Conservation (phyloP, 2,797 vertebrate species). For the Prionace glauca region DNA sequence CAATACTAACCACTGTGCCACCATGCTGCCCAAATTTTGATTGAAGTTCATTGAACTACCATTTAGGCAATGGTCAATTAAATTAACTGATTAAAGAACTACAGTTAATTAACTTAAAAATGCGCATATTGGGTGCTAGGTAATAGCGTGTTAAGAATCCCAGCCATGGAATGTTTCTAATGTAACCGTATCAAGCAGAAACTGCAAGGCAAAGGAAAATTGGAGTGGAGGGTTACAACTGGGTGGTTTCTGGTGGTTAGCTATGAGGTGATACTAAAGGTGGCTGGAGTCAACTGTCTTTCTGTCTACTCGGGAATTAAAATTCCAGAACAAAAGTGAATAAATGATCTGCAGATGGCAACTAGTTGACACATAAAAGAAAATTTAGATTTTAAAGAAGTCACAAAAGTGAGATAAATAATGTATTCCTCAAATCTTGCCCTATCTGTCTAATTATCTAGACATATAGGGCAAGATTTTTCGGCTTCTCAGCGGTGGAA, state of each 20-base stretch:
- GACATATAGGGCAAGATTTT: too few species aligned
- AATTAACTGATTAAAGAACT: neutral
- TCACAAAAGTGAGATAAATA: neutral
- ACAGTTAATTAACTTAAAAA: constrained; percentile 8
- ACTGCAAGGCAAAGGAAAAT: neutral
- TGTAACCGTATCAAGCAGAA: neutral
- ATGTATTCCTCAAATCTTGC: neutral
- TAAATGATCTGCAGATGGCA: too few species aligned
- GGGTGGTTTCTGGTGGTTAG: neutral
- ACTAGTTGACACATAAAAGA: neutral
- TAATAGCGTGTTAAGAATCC: neutral
- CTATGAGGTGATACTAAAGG: neutral
- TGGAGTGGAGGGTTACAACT: neutral
- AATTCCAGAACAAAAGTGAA: neutral
- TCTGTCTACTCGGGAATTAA: neutral
- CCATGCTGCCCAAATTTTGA: neutral
- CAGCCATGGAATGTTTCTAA: neutral
- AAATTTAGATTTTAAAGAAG: neutral
- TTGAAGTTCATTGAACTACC: neutral
- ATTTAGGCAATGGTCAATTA: neutral
- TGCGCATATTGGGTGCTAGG: neutral
- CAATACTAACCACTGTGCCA: too few species aligned
- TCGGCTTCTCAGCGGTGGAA: too few species aligned
- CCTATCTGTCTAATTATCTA: neutral
- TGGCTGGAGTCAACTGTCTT: neutral